Base-by-base conservation (phyloP, 2,888 invertebrate species). In the Nowickia ferox region DNA sequence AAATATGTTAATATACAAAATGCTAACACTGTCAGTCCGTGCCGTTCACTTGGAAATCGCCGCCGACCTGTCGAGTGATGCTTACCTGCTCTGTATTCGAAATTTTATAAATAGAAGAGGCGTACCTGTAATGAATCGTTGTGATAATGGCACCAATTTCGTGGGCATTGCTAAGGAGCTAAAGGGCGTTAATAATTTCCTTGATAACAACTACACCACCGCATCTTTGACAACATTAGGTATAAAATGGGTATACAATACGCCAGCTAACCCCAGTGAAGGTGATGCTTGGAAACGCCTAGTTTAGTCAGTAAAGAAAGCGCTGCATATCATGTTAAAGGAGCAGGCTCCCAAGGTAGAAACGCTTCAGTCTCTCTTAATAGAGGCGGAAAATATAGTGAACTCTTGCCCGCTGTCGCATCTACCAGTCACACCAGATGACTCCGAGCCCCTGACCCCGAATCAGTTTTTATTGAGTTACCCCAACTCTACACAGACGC, bases 41-140 rank as follows among this genome's bases (percentile, higher is more conserved):
- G 81, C 84, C 38, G 71, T 82, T 13, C 75, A 84, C 38, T 40
- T 84, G 10, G 75, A 84, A 57, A 15, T 79, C 6, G 82, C 66
- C 13, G 15, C 30, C 17, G 79, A 83, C 46, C 6, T 78, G n/a
- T 84, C 84, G 1, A 75, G 22, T 11, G 63, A 84, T 46, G 51
- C 71, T 9, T 84, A 53, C 46, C 57, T 79, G 17, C 42, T 68
- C 6, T 77, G 68, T 51, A 48, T 77, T 4, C 15, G 68, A 15
- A 68, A 77, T 59, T 77, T 77, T 48, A 77, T 77, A 19, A 77
- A 77, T 40, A 48, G 59, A 19, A 46, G 69, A 48, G 61, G 78
- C 10, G 71, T 78, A 1, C 69, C 69, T 8, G 48, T 63, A 11
- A 61, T 69, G 19, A 78, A 69, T n/a, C 30, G 61, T 8, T 69